These are phyloP conservation scores for Pionites leucogaster DNA, from an alignment of 2,113 vertebrate genomes.

Conservation along the genomic window DNA sequence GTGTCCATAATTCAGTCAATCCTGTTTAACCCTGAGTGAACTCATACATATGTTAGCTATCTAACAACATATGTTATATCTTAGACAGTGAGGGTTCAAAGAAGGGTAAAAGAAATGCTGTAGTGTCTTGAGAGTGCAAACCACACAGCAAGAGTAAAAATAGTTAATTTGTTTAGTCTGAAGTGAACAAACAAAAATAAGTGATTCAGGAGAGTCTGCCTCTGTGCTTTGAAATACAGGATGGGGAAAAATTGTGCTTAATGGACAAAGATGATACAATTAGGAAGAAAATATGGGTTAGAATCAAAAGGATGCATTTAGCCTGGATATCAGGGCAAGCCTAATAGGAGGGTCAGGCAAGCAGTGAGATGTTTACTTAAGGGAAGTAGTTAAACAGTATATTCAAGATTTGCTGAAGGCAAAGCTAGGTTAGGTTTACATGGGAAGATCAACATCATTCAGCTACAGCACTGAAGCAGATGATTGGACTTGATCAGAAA, in stretches of 20 bases:
- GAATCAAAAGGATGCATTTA: background rate
- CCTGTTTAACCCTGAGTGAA: constrained; percentile 28
- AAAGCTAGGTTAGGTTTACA: background rate
- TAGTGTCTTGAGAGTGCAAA: background rate
- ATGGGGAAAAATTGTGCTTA: background rate
- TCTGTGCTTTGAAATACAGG: background rate
- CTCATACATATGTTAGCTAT: constrained; percentile 26
- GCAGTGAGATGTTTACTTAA: constrained; percentile 19
- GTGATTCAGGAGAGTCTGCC: background rate
- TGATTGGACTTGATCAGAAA: background rate
- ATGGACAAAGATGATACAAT: background rate
- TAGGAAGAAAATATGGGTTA: background rate
- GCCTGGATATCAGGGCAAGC: background rate
- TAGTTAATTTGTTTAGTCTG: constrained; percentile 12
- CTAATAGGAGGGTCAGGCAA: constrained; percentile 32
- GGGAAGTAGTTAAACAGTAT: background rate
- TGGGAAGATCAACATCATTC: background rate
- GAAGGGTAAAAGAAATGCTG: constrained; percentile 11
- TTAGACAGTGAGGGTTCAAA: constrained; percentile 31
- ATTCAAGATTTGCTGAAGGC: background rate
- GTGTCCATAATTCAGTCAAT: background rate
- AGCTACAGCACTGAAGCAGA: background rate
- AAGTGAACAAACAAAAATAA: constrained; percentile 27
- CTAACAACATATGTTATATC: constrained; percentile 9
- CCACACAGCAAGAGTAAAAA: background rate